Evolutionary conservation across 2,113 vertebrate species (phyloP).

Genomic region (Lipophrys pholis): DNA sequence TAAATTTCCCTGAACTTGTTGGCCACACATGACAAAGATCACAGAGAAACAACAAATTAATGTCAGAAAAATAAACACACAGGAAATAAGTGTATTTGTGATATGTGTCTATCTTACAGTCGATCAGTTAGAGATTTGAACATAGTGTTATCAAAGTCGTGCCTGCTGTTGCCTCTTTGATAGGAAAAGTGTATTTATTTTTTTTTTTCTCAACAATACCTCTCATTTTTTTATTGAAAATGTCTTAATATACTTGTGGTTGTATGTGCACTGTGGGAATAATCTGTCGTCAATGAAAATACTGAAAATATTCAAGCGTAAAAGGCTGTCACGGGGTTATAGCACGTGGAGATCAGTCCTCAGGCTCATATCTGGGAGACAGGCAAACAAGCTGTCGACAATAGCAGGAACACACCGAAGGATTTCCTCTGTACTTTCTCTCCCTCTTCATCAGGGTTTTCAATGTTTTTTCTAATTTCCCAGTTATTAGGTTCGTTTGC

Average conservation of each 20-base stretch:
- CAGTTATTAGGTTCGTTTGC: constrained; percentile 7
- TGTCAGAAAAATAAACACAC: background rate
- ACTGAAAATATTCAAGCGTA: constrained; percentile 25
- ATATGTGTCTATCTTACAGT: background rate
- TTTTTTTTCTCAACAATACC: too few species aligned
- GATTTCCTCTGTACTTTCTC: background rate
- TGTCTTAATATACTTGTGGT: background rate
- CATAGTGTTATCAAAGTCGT: too few species aligned
- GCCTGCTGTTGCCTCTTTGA: too few species aligned
- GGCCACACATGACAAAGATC: background rate
- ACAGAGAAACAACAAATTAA: background rate
- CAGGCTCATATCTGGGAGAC: background rate
- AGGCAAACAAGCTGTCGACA: constrained; percentile 19
- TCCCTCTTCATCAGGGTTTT: constrained; percentile 1
- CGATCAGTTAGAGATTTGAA: too few species aligned
- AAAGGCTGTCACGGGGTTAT: constrained; percentile 17
- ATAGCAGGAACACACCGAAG: constrained; percentile 43
- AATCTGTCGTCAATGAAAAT: background rate
- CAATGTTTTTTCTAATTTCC: constrained; percentile 7
- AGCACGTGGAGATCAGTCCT: constrained; percentile 8
- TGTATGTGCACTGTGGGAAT: background rate
- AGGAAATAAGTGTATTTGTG: background rate
- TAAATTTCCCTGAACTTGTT: background rate
- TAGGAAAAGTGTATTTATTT: too few species aligned
- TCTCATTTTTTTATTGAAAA: background rate